These are phyloP conservation scores for Paralichthys olivaceus DNA, from an alignment of 2,113 vertebrate genomes.

Conservation along the genomic window DNA sequence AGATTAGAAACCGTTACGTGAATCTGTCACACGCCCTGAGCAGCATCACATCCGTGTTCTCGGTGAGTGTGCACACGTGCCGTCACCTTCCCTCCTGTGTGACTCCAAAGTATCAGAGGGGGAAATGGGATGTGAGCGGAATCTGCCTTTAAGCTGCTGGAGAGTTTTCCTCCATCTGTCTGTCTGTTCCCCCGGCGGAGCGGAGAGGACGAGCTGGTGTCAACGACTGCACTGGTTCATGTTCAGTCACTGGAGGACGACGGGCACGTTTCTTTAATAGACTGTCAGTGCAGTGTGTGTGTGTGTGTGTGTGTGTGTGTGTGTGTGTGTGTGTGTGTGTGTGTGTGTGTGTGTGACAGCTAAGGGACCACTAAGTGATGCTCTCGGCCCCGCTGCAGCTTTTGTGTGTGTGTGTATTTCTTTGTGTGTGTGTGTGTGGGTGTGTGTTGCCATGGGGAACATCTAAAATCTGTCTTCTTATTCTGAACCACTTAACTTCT, in stretches of 20 bases:
- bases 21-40: background rate
- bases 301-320: background rate
- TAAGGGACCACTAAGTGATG: slow-evolving; percentile 31
- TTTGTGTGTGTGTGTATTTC: background rate
- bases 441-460: too few species aligned
- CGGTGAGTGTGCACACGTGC: background rate
- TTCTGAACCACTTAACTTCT: too few species aligned
- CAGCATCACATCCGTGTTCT: background rate
- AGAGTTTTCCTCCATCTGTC: slow-evolving; percentile 14
- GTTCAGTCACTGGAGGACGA: slow-evolving; percentile 25
- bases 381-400: slow-evolving; percentile 1
- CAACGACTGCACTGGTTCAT: slow-evolving; percentile 31
- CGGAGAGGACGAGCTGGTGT: slow-evolving; percentile 25
- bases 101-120: slow-evolving; percentile 10
- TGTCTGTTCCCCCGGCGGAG: background rate
- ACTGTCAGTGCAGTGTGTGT: background rate
- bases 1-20: too few species aligned
- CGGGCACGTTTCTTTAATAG: slow-evolving; percentile 18
- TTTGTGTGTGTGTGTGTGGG: too few species aligned
- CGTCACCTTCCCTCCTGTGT: background rate
- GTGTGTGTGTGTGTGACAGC: slow-evolving; percentile 24
- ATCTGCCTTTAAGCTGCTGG: slow-evolving; percentile 26
- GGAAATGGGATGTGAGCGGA: slow-evolving; percentile 15
- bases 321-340: background rate
- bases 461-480: too few species aligned